A percentile compares a stretch with the other conserved stretches of the same genome.
Conservation (phyloP, 2,797 vertebrate genomes). For the Gallirallus australis region DNA sequence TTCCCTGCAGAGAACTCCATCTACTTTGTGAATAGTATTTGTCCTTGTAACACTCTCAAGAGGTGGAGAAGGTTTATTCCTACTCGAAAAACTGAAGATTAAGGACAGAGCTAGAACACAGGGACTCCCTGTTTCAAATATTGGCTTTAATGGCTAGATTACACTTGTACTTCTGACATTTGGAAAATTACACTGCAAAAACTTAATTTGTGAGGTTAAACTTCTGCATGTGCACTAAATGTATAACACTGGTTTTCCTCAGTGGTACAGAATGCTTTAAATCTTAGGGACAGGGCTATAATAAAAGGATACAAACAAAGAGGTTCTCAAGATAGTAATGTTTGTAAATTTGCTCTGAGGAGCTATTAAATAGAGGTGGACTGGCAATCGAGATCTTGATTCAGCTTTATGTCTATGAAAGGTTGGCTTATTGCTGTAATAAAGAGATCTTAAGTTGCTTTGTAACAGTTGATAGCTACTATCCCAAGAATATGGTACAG, state of each 20-base stretch:
- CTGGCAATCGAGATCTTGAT: slow-evolving; percentile 3
- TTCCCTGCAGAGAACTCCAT: neutral
- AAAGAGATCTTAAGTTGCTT: slow-evolving; percentile 18
- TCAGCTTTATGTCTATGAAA: neutral
- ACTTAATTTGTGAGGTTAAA: neutral
- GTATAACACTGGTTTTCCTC: neutral
- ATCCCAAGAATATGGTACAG: neutral
- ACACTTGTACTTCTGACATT: neutral
- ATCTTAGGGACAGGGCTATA: neutral
- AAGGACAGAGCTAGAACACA: neutral
- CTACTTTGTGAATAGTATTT: neutral
- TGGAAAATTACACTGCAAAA: neutral
- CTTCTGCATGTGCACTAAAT: neutral
- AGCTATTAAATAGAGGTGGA: neutral
- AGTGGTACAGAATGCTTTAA: neutral
- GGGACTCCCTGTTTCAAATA: neutral
- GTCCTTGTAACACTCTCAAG: neutral
- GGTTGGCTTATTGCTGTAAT: slow-evolving; percentile 4
- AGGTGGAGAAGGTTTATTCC: neutral
- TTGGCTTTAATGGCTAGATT: neutral
- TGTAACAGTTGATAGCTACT: neutral
- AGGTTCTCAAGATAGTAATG: fast-evolving
- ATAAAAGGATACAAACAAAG: neutral
- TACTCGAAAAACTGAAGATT: neutral
- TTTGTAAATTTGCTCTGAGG: neutral